phyloP scores from a whole-genome alignment of 1,140 invertebrate species.

The Drosophila willistoni region DNA sequence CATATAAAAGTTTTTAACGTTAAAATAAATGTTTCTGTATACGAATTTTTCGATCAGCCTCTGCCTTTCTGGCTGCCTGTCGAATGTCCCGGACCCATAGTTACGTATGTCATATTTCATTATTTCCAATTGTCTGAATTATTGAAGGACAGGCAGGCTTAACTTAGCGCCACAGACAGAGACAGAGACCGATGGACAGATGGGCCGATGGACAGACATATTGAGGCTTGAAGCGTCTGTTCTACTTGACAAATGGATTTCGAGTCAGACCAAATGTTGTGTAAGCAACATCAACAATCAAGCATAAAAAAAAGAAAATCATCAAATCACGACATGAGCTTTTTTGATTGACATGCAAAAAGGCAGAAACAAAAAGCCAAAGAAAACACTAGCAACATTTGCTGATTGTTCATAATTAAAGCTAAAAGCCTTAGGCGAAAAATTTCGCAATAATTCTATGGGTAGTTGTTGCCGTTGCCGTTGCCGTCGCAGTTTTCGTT shows the following conservation, averaged over 20 bases:
- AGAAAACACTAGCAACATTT: conserved; percentile 43
- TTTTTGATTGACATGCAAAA: conserved; percentile 77
- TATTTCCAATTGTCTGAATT: conserved; percentile 15
- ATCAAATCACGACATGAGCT: conserved; percentile 78
- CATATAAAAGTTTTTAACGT: too few species aligned
- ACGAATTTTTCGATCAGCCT: too few species aligned
- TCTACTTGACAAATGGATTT: conserved; percentile 75
- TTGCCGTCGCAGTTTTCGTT: conserved; percentile 19
- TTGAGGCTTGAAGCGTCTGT: conserved; percentile 45
- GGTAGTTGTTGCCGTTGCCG: conserved; percentile 20
- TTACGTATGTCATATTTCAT: background rate
- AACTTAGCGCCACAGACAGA: conserved; percentile 40
- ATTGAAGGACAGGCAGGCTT: conserved; percentile 58
- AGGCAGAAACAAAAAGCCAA: conserved; percentile 42
- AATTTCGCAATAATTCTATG: conserved; percentile 75
- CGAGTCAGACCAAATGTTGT: conserved; percentile 31
- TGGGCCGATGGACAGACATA: conserved; percentile 42
- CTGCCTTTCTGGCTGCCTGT: background rate
- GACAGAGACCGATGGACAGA: conserved; percentile 45
- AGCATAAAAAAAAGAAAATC: conserved; percentile 53
- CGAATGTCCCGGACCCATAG: too few species aligned
- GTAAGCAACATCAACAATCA: conserved; percentile 35
- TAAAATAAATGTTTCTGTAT: too few species aligned
- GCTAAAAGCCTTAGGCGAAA: conserved; percentile 54
- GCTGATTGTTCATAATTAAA: conserved; percentile 79